These are phyloP conservation scores for Cichlasoma orientale DNA, from an alignment of 2,797 vertebrate species.

Conservation along the genomic window DNA sequence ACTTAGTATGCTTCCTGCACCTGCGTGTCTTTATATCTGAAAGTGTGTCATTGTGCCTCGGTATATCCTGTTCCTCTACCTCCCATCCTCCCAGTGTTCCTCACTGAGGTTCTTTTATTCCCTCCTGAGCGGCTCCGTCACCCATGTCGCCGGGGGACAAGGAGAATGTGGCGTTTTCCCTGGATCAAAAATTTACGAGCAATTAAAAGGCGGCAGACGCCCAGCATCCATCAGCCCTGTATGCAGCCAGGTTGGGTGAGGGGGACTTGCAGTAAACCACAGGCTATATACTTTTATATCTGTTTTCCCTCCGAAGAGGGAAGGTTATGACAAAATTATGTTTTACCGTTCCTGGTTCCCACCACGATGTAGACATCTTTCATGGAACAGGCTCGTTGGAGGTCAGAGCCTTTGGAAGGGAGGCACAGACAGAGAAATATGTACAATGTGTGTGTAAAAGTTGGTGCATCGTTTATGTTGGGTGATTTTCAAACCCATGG, in stretches of 20 bases:
- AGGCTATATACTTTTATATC: slow-evolving; percentile 99
- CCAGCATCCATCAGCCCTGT: slow-evolving; percentile 91
- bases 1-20: not conserved
- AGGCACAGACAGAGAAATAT: slow-evolving; percentile 41
- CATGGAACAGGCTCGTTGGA: slow-evolving; percentile 67
- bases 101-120: slow-evolving; percentile 61
- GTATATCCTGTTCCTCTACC: slow-evolving; percentile 29
- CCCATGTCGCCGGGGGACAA: slow-evolving; percentile 76
- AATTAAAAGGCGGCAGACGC: slow-evolving; percentile 95
- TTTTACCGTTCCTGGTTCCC: slow-evolving; percentile 85
- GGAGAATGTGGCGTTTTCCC: slow-evolving; percentile 78
- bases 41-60: slow-evolving; percentile 26
- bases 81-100: slow-evolving; percentile 25
- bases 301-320: slow-evolving; percentile 97
- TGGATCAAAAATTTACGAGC: slow-evolving; percentile 97
- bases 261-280: slow-evolving; percentile 91
- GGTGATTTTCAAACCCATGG: slow-evolving; percentile 24
- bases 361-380: slow-evolving; percentile 82
- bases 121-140: slow-evolving; percentile 73
- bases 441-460: slow-evolving; percentile 9
- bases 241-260: slow-evolving; percentile 89
- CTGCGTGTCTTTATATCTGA: slow-evolving; percentile 24
- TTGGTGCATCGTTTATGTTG: slow-evolving; percentile 41
- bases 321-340: slow-evolving; percentile 95
- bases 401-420: slow-evolving; percentile 79